Conservation (phyloP, 2,888 invertebrate species). For the Actias luna region DNA sequence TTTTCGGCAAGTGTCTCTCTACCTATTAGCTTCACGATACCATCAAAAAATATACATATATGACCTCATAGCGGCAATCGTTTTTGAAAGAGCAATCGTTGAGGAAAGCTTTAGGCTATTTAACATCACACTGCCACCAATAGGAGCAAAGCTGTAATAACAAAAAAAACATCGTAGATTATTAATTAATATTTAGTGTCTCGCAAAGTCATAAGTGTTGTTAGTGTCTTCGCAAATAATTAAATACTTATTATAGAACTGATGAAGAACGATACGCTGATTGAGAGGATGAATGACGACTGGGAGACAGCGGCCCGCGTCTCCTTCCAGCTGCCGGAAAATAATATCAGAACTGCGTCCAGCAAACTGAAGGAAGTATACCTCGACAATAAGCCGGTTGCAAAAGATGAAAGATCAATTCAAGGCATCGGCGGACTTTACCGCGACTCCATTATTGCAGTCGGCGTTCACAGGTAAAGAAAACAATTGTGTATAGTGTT, state of each 20-base stretch:
- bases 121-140: too few species aligned
- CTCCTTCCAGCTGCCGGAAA: constrained; percentile 83
- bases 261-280: constrained; percentile 78
- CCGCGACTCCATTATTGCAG: constrained; percentile 83
- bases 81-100: too few species aligned
- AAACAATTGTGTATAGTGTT: too few species aligned
- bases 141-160: too few species aligned
- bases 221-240: too few species aligned
- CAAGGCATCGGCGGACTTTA: constrained; percentile 76
- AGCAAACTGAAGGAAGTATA: constrained; percentile 76
- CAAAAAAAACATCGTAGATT: too few species aligned
- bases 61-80: too few species aligned
- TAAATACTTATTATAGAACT: constrained; percentile 66
- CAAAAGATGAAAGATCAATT: constrained; percentile 58
- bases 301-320: constrained; percentile 85
- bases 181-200: too few species aligned
- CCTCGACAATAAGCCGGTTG: constrained; percentile 47
- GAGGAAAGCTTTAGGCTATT: too few species aligned
- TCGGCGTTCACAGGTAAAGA: constrained; percentile 75
- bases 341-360: constrained; percentile 76
- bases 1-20: constrained; percentile 80
- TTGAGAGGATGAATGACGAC: constrained; percentile 80
- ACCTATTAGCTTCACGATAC: too few species aligned
- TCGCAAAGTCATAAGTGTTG: too few species aligned
- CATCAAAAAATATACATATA: too few species aligned